Conservation (phyloP, 1,140 invertebrate genomes). For the Bacillus rossius region DNA sequence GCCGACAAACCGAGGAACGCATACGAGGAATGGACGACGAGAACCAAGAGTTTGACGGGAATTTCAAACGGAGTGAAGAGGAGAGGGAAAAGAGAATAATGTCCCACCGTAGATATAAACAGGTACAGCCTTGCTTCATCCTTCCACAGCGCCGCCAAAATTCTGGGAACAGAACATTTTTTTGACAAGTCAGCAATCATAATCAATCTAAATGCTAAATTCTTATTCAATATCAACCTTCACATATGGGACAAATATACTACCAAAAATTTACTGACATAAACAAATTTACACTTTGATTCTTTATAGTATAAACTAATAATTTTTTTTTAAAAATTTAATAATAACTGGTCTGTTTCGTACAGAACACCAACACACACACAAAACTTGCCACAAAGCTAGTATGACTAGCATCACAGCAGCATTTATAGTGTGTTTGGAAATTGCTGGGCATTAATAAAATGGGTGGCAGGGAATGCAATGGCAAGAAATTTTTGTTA, state of each 20-base stretch:
- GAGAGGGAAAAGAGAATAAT: conserved; percentile 87
- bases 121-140: conserved; percentile 68
- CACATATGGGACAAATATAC: neutral
- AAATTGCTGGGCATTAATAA: too few relatives aligned
- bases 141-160: conserved; percentile 58
- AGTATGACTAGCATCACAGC: neutral
- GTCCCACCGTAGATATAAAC: conserved; percentile 66
- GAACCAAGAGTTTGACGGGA: conserved; percentile 57
- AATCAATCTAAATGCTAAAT: neutral
- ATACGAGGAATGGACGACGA: conserved; percentile 56
- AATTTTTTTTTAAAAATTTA: neutral
- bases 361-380: too few relatives aligned
- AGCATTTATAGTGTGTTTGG: neutral
- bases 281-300: neutral
- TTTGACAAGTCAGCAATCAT: too few relatives aligned
- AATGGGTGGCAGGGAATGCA: too few relatives aligned
- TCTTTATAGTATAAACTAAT: neutral
- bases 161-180: conserved; percentile 64
- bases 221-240: neutral
- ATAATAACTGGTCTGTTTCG: too few relatives aligned
- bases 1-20: conserved; percentile 48
- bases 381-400: too few relatives aligned
- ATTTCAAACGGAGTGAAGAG: conserved; percentile 66
- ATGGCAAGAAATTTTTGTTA: too few relatives aligned
- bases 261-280: neutral